phyloP scores from a whole-genome alignment of 1,140 invertebrate genomes.

The Habropoda laboriosa region DNA sequence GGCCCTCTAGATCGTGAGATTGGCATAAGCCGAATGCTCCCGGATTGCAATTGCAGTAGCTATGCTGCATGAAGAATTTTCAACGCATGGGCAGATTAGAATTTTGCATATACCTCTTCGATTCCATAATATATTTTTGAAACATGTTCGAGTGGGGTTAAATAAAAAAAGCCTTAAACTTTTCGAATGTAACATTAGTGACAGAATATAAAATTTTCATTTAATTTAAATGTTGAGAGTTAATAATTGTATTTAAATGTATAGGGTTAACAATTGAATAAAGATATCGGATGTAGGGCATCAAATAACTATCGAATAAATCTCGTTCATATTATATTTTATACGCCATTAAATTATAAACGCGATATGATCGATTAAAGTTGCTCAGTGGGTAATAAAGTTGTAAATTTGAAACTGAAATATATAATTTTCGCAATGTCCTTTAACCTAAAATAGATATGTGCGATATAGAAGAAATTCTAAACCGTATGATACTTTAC shows the following conservation, averaged over 20 bases:
- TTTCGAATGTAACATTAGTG: not conserved
- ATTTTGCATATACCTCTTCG: not conserved
- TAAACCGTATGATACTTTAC: not conserved
- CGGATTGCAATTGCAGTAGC: not conserved
- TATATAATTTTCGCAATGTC: not conserved
- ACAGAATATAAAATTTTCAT: not conserved
- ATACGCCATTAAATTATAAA: not conserved
- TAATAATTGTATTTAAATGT: too few relatives aligned
- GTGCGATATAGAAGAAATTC: slow-evolving; percentile 29
- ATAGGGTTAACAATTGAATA: too few relatives aligned
- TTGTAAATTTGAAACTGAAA: not conserved
- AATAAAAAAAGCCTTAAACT: not conserved
- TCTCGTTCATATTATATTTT: too few relatives aligned
- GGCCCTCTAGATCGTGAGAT: slow-evolving; percentile 16
- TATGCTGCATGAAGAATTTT: not conserved
- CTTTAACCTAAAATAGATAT: slow-evolving; percentile 46
- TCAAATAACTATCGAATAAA: not conserved
- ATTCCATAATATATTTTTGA: not conserved
- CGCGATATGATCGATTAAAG: not conserved
- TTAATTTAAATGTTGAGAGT: not conserved
- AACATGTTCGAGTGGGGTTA: not conserved
- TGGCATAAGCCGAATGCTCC: not conserved
- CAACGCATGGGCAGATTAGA: not conserved
- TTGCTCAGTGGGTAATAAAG: slow-evolving; percentile 8
- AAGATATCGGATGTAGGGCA: not conserved